phyloP scores from a whole-genome alignment of 2,113 vertebrate genomes.

The Nesospiza acunhae region DNA sequence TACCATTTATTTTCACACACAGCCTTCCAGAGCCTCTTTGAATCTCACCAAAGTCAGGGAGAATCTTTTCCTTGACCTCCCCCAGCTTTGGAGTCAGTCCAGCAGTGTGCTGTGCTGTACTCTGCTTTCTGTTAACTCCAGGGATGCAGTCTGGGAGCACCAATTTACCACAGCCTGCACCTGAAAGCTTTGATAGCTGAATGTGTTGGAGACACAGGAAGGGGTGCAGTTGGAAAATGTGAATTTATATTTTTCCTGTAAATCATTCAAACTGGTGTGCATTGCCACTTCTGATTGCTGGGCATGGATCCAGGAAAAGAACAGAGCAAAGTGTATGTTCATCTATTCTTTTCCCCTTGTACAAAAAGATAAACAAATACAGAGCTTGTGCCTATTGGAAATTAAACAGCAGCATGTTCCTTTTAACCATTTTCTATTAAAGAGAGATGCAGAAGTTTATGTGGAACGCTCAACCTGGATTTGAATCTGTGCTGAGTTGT shows the following conservation, averaged over 20 bases:
- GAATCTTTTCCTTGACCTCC: background rate
- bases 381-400: background rate
- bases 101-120: background rate
- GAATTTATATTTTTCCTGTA: conserved; percentile 1
- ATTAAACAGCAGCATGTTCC: background rate
- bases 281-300: conserved; percentile 33
- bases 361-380: background rate
- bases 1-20: background rate
- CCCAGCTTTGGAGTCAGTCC: background rate
- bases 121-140: background rate
- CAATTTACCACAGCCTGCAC: background rate
- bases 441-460: background rate
- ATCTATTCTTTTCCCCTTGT: background rate
- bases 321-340: background rate
- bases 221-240: background rate
- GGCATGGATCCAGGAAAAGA: background rate
- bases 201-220: background rate
- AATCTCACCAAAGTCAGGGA: background rate
- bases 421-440: background rate
- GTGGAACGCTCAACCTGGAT: background rate
- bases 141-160: background rate
- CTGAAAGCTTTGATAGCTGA: conserved; percentile 9
- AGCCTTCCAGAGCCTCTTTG: background rate
- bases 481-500: background rate
- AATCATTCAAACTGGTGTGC: background rate